phyloP scores from a whole-genome alignment of 1,140 invertebrate species.

The Acyrthosiphon pisum region DNA sequence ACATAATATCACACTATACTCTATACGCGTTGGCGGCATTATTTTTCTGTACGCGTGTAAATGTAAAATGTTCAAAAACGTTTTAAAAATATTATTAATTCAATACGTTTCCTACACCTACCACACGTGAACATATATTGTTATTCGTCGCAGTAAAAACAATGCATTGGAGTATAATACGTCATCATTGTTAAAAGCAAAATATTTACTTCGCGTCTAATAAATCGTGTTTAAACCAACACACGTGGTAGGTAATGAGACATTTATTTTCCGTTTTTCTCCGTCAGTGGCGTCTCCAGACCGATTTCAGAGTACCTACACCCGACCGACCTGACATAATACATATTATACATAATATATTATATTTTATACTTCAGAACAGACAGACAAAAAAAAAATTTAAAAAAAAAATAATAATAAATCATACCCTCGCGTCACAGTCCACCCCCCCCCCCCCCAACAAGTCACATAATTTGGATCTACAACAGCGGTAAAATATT shows the following conservation, averaged over 20 bases:
- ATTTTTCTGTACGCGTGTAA: not conserved
- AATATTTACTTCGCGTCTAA: not conserved
- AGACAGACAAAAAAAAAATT: no score
- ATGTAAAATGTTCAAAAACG: not conserved
- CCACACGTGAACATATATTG: not conserved
- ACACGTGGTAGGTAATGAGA: not conserved
- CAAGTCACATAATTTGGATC: not conserved
- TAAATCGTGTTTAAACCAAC: not conserved
- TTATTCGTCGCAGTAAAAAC: not conserved
- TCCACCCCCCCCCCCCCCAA: no score
- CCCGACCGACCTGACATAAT: not conserved
- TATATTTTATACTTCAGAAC: no score
- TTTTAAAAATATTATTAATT: not conserved
- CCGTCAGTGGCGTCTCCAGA: not conserved
- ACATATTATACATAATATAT: no score
- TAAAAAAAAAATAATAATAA: not conserved
- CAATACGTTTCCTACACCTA: not conserved
- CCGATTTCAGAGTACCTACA: not conserved
- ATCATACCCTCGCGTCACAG: not conserved
- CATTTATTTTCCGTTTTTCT: not conserved
- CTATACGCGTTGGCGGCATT: not conserved
- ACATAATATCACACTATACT: not conserved
- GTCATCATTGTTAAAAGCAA: no score
- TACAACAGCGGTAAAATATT: not conserved
- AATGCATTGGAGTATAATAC: not conserved